Base-by-base conservation (phyloP, 1,140 invertebrate genomes). In the Orchesella cincta region DNA sequence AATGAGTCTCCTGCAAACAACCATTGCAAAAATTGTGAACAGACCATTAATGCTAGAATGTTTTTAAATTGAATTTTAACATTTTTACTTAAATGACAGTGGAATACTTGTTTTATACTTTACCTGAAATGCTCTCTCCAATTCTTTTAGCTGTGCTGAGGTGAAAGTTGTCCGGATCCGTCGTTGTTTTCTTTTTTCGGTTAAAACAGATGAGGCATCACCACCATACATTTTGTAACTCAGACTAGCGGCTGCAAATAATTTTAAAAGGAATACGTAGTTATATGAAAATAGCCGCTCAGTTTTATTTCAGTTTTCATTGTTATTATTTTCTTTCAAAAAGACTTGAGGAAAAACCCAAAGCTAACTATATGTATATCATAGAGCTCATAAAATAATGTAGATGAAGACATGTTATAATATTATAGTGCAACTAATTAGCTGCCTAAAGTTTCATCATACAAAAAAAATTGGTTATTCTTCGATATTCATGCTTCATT, bases 91-190 rank as follows among this genome's bases (percentile, higher is more conserved):
- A n/a, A n/a, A n/a, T n/a, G n/a, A n/a, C n/a, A n/a, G n/a, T n/a
- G n/a, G n/a, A n/a, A n/a, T n/a, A n/a, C n/a, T n/a, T n/a, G n/a
- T n/a, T n/a, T n/a, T n/a, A n/a, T n/a, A n/a, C 36, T 29, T n/a
- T 76, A 84, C 84, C 79, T 88, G 86, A 86, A 98, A 99, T 78
- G 96, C 95, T 84, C 94, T 89, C 87, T 99, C 97, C 78, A 98
- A 86, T 86, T 99, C 97, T 86, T 97, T 98, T 39, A 98, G 89
- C 86, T 99, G 97, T 29, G 93, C 93, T 26, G 94, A 96, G 14
- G 96, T 98, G 86, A 98, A 98, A 0, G 97, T 98, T 28, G 97
- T 98, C 79, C 97, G 88, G 86, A 98, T 98, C 81, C 97, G 88
- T 46, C 97, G 87, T 85, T 96, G 94, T 88, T 97, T 97, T 76